A percentile compares a stretch with the other conserved stretches of the same genome.
Conservation (phyloP, 2,797 vertebrate species). For the Centroberyx gerrardi region DNA sequence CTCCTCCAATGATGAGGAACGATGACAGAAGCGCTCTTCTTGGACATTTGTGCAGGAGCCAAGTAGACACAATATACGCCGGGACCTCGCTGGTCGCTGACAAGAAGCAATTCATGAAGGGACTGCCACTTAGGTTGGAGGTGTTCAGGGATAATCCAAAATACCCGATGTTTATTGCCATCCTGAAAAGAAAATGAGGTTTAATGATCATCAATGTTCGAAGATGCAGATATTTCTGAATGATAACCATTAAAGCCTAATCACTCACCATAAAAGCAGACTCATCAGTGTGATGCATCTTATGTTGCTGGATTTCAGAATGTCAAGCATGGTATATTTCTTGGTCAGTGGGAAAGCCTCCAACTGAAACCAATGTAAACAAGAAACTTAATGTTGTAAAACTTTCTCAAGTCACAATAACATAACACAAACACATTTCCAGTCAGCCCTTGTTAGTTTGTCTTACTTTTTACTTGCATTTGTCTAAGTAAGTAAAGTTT, state of each 20-base stretch:
- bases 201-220: background rate
- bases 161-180: slow-evolving; percentile 94
- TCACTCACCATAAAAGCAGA: slow-evolving; percentile 91
- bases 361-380: slow-evolving; percentile 29
- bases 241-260: background rate
- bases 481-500: no score
- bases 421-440: no score
- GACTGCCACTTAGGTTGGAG: slow-evolving; percentile 91
- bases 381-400: background rate
- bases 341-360: slow-evolving; percentile 46
- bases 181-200: slow-evolving; percentile 79
- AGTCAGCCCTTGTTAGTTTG: no score
- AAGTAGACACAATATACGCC: slow-evolving; percentile 88
- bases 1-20: slow-evolving; percentile 89
- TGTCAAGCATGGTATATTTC: slow-evolving; percentile 87
- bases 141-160: slow-evolving; percentile 95
- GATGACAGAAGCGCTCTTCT: slow-evolving; percentile 89
- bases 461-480: no score
- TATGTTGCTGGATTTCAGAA: slow-evolving; percentile 90
- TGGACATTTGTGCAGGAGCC: slow-evolving; percentile 86
- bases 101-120: slow-evolving; percentile 93
- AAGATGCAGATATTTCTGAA: background rate
- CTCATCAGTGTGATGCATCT: slow-evolving; percentile 92
- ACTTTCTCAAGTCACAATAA: no score
- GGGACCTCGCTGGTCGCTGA: slow-evolving; percentile 91